Evolutionary conservation across 2,113 vertebrate species (phyloP), one percentile per base, ranked within the genome.

Genomic region (Polypterus bichir): DNA sequence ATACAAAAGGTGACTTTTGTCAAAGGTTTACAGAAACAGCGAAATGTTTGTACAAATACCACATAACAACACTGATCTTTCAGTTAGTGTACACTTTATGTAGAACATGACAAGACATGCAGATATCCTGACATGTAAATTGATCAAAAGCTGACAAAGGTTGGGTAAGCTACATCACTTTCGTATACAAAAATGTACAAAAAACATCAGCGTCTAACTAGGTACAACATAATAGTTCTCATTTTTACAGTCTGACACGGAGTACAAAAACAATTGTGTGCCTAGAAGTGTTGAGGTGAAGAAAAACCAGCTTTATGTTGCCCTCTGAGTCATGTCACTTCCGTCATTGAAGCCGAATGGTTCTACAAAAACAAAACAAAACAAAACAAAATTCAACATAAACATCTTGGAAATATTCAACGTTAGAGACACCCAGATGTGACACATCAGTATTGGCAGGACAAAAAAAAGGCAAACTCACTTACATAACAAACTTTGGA

Each of bases 171-270:
- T 91, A 97, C 91, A 86, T 85, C 92, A 94, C 90, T 91, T 90
- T 78, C 83, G 92, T 82, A 89, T 97, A 97, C 92, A 95, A 97
- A 86, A 96, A 97, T 87, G 90, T 98, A 97, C 93, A 90, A 89
- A 90, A 97, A 98, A 97, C 91, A 92, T 89, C 78, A 76, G 88
- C 86, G 73, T 92, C 89, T 91, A 97, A 91, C 91, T 90, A 89
- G 86, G 89, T 86, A 90, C 78, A 91, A 91, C 87, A 85, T 91
- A 85, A 90, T 89, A 91, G 82, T 81, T 87, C 73, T 65, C 72
- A 70, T 61, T 66, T 75, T 83, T 84, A 90, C 82, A 88, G 81
- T 87, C 81, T 81, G 78, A 86, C 80, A 85, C 81, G 72, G 68
- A 82, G 79, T 84, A 75, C 73, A 74, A 77, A 27, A 75, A 71